Percentiles rank a stretch among this genome's conserved stretches.
These are phyloP conservation scores for Agriotes lineatus DNA, from an alignment of 2,888 invertebrate species.

Conservation along the genomic window DNA sequence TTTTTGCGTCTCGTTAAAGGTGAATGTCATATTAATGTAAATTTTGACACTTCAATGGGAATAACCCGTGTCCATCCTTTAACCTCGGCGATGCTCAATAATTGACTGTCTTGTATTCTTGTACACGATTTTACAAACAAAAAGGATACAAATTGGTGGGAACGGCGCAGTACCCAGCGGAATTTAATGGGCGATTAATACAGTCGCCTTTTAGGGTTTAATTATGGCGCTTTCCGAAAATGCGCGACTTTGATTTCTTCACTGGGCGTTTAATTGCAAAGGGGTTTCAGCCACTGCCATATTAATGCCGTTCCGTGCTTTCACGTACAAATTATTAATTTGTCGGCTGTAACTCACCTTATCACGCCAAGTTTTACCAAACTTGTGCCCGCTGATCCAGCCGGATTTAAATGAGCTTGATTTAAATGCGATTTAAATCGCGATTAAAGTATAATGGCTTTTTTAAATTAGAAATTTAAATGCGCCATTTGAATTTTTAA, in stretches of 20 bases:
- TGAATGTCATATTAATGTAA: conserved; percentile 17
- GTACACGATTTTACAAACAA: neutral
- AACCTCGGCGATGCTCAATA: conserved; percentile 2
- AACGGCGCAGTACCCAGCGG: too few species aligned
- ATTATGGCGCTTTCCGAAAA: too few species aligned
- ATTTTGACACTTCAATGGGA: conserved; percentile 16
- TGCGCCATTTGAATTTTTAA: conserved; percentile 23
- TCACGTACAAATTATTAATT: conserved; percentile 4
- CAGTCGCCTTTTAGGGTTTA: too few species aligned
- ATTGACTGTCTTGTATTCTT: neutral
- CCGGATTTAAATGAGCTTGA: conserved; percentile 24
- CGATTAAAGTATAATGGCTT: conserved; percentile 30
- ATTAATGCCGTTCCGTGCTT: neutral
- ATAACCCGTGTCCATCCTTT: conserved; percentile 13
- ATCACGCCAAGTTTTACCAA: conserved; percentile 10
- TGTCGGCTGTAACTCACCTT: conserved; percentile 3
- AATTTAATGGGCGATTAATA: too few species aligned
- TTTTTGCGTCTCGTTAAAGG: conserved; percentile 8
- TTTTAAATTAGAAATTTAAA: conserved; percentile 30
- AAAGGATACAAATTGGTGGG: neutral
- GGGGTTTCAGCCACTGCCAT: neutral
- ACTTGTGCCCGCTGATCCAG: conserved; percentile 4
- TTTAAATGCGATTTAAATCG: conserved; percentile 29
- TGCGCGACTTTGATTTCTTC: too few species aligned
- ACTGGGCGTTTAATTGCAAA: neutral